These are phyloP conservation scores for Porites lutea DNA, from an alignment of 64 coral and sea anemone species.

Conservation along the genomic window DNA sequence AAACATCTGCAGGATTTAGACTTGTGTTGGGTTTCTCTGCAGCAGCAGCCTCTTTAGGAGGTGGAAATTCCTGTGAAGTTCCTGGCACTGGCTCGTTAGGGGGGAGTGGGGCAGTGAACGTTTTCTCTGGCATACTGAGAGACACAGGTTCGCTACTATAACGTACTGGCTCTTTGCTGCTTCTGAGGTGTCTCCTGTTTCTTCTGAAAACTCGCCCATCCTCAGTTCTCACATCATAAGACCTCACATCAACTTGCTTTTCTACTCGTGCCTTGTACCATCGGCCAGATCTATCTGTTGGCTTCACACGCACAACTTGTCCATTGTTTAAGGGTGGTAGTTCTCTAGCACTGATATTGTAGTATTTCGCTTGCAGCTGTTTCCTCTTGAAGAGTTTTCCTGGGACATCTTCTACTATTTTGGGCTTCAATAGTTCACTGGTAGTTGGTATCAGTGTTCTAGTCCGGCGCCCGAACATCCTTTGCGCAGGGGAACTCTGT, in stretches of 20 bases:
- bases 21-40: too few relatives aligned
- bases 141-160: too few relatives aligned
- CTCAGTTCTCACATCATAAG: slow-evolving; percentile 48
- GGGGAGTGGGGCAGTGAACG: too few relatives aligned
- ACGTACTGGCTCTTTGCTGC: not conserved
- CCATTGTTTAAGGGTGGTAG: not conserved
- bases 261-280: slow-evolving; percentile 50
- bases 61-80: too few relatives aligned
- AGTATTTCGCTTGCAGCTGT: not conserved
- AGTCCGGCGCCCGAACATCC: slow-evolving; percentile 9
- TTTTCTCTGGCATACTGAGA: too few relatives aligned
- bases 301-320: not conserved
- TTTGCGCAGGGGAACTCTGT: not conserved
- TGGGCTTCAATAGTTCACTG: not conserved
- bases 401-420: not conserved
- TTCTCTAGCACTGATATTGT: not conserved
- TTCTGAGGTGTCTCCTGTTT: slow-evolving; percentile 27
- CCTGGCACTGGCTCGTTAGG: too few relatives aligned
- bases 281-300: not conserved
- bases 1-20: too few relatives aligned
- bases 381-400: not conserved
- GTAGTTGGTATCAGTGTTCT: slow-evolving; percentile 26
- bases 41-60: too few relatives aligned
- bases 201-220: slow-evolving; percentile 18
- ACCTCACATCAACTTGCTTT: slow-evolving; percentile 46